Conservation (phyloP, 2,113 vertebrate species). For the Castor canadensis region DNA sequence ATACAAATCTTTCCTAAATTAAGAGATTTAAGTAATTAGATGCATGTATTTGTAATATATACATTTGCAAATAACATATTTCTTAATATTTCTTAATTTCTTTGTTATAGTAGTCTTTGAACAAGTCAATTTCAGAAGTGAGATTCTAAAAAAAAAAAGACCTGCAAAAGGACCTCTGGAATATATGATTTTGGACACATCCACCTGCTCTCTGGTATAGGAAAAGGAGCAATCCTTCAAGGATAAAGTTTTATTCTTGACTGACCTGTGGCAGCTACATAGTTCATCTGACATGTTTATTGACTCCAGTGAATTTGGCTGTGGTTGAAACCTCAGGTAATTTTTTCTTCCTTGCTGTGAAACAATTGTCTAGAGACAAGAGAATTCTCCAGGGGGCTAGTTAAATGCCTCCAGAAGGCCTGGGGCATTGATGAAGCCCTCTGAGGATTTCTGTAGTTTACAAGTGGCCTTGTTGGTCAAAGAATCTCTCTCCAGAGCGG, state of each 20-base stretch:
- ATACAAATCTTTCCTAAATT: background rate
- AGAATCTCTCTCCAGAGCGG: constrained; percentile 43
- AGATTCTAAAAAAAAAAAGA: background rate
- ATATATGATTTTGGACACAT: background rate
- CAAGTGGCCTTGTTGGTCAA: constrained; percentile 44
- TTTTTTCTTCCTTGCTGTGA: constrained; percentile 46
- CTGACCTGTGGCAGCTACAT: background rate
- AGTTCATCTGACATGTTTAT: background rate
- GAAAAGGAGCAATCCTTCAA: background rate
- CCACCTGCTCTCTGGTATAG: background rate
- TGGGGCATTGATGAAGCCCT: constrained; percentile 35
- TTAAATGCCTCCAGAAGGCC: constrained; percentile 68
- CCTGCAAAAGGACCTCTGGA: no score
- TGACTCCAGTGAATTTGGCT: background rate
- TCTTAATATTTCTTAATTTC: background rate
- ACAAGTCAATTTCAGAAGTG: background rate
- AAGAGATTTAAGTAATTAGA: background rate
- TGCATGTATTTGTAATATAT: background rate
- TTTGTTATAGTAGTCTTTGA: background rate
- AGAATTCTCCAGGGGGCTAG: constrained; percentile 69
- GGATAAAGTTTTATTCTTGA: background rate
- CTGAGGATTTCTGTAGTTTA: constrained; percentile 46
- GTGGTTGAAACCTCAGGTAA: constrained; percentile 21
- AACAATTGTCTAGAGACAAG: constrained; percentile 62
- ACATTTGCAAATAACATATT: background rate